phyloP scores from a whole-genome alignment of 2,888 invertebrate species.

The Argyresthia albistria region DNA sequence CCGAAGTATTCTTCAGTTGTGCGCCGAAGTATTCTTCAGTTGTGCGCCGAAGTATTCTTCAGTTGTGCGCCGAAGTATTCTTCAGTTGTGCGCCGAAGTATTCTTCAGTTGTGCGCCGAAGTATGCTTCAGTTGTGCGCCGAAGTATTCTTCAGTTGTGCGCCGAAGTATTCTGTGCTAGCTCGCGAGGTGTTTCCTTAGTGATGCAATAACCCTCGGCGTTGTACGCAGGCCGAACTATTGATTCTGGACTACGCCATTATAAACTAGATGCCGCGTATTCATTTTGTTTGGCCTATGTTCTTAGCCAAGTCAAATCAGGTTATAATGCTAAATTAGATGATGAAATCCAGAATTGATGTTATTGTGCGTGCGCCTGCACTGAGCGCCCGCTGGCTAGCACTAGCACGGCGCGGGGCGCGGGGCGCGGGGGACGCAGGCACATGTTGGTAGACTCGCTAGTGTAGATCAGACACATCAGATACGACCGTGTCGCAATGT shows the following conservation, averaged over 20 bases:
- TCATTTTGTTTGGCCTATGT: too few species aligned
- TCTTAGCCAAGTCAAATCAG: too few species aligned
- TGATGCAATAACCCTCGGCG: too few species aligned
- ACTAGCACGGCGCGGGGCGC: too few species aligned
- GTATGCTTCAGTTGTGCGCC: not conserved
- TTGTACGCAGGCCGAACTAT: too few species aligned
- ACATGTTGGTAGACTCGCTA: constrained; percentile 45
- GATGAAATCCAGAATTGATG: too few species aligned
- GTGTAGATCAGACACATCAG: constrained; percentile 24
- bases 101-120: constrained; percentile 3
- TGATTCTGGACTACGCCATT: too few species aligned
- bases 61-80: not conserved
- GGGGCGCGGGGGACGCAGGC: constrained; percentile 8
- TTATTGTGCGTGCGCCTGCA: constrained; percentile 14
- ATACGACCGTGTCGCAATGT: not conserved
- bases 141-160: constrained; percentile 4
- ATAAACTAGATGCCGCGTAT: too few species aligned
- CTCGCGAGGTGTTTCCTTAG: too few species aligned
- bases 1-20: constrained; percentile 4
- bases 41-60: constrained; percentile 4
- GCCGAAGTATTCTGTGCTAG: too few species aligned
- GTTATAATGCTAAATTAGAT: too few species aligned
- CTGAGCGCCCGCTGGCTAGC: not conserved
- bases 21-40: constrained; percentile 3
- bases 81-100: not conserved